Percentiles rank a stretch among this genome's conserved stretches.
Conservation (phyloP, 2,113 vertebrate genomes). For the Camelus dromedarius region DNA sequence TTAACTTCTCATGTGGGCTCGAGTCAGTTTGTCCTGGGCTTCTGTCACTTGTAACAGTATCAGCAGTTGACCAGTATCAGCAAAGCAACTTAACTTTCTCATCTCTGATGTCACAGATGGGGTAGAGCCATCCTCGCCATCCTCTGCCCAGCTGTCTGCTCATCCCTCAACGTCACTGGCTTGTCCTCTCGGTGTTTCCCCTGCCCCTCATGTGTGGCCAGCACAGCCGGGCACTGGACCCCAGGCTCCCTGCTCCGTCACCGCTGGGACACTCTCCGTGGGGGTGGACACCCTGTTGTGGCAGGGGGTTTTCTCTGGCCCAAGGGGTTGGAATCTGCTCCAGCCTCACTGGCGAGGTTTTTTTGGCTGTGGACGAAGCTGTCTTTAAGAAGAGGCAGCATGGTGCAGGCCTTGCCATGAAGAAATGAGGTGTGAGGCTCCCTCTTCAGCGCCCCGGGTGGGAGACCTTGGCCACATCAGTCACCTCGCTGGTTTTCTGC, state of each 20-base stretch:
- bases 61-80: not conserved
- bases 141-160: not conserved
- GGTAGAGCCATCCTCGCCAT: not conserved
- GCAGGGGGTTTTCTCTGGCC: not conserved
- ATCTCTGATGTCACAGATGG: not conserved
- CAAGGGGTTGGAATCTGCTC: too few species aligned
- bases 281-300: not conserved
- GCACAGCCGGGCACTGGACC: too few species aligned
- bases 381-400: not conserved
- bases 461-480: not conserved
- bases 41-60: not conserved
- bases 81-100: not conserved
- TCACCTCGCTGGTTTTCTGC: not conserved
- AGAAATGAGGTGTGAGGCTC: not conserved
- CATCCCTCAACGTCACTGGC: rapidly evolving
- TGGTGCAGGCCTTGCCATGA: not conserved
- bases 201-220: not conserved
- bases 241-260: not conserved
- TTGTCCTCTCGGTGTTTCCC: not conserved
- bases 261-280: too few species aligned
- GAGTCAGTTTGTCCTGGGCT: not conserved
- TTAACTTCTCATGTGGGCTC: not conserved
- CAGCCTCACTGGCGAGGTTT: not conserved
- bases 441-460: not conserved
- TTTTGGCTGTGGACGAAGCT: not conserved